These are phyloP conservation scores for Charanyca ferruginea DNA, from an alignment of 2,888 invertebrate genomes.

Conservation along the genomic window DNA sequence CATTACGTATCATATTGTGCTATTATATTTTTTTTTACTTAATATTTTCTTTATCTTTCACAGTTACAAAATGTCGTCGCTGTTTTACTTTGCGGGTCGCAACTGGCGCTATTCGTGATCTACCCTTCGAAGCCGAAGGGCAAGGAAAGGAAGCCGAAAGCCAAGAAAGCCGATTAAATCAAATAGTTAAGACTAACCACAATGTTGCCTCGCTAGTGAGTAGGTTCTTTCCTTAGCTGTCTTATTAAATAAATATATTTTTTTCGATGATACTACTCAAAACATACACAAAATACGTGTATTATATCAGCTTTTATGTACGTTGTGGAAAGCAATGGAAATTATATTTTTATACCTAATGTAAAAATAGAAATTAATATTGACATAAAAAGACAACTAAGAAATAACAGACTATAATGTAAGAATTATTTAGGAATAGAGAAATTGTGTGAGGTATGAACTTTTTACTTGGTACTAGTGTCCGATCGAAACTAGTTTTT, in stretches of 20 bases:
- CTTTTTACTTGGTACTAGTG: too few relatives aligned
- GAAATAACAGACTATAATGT: conserved; percentile 8
- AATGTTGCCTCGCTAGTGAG: conserved; percentile 58
- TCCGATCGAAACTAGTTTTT: too few relatives aligned
- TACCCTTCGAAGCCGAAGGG: conserved; percentile 91
- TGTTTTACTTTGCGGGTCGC: conserved; percentile 91
- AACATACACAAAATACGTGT: background rate
- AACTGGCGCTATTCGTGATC: conserved; percentile 93
- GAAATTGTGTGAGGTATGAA: conserved; percentile 16
- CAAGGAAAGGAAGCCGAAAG: conserved; percentile 82
- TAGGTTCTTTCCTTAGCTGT: conserved; percentile 33
- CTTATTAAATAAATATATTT: too few relatives aligned
- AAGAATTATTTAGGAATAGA: conserved; percentile 8
- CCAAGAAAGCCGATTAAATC: conserved; percentile 82
- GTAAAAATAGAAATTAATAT: background rate
- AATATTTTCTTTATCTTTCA: conserved; percentile 51
- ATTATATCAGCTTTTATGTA: background rate
- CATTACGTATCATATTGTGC: too few relatives aligned
- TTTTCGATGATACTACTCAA: too few relatives aligned
- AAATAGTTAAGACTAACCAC: conserved; percentile 38
- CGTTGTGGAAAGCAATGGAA: background rate
- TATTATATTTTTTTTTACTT: too few relatives aligned
- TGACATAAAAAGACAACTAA: background rate
- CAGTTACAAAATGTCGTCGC: conserved; percentile 94
- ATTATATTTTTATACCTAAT: background rate